Conservation (phyloP, 2,888 invertebrate genomes). For the Plagiodera versicolora region DNA sequence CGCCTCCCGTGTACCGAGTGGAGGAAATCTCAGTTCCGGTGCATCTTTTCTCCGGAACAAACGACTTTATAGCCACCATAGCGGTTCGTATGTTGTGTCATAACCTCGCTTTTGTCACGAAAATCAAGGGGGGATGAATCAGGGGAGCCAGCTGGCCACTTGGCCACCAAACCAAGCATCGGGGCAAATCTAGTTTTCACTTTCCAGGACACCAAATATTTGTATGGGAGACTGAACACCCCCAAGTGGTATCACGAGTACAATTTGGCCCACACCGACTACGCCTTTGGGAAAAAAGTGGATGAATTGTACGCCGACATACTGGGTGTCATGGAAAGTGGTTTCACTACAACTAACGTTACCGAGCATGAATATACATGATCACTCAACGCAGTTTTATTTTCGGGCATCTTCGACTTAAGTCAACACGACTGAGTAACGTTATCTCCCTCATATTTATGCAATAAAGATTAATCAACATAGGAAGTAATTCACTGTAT, state of each 20-base stretch:
- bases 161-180: no score
- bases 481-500: no score
- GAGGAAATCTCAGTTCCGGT: constrained; percentile 8
- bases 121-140: no score
- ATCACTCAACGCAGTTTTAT: no score
- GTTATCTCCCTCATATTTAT: no score
- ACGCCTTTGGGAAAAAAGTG: constrained; percentile 13
- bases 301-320: constrained; percentile 13
- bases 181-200: not conserved
- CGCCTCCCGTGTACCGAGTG: constrained; percentile 14
- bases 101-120: no score
- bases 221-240: constrained; percentile 9
- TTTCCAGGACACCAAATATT: constrained; percentile 14
- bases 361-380: not conserved
- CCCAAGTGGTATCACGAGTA: constrained; percentile 5
- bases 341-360: not conserved
- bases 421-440: no score
- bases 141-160: no score
- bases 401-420: no score
- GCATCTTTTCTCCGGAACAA: constrained; percentile 11
- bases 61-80: constrained; percentile 11
- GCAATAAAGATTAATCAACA: no score
- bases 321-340: not conserved
- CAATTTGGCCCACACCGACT: constrained; percentile 13
- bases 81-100: constrained; percentile 6